Evolutionary conservation across 1,140 invertebrate genomes (phyloP).

Genomic region (Pseudomyrmex cubaensis): DNA sequence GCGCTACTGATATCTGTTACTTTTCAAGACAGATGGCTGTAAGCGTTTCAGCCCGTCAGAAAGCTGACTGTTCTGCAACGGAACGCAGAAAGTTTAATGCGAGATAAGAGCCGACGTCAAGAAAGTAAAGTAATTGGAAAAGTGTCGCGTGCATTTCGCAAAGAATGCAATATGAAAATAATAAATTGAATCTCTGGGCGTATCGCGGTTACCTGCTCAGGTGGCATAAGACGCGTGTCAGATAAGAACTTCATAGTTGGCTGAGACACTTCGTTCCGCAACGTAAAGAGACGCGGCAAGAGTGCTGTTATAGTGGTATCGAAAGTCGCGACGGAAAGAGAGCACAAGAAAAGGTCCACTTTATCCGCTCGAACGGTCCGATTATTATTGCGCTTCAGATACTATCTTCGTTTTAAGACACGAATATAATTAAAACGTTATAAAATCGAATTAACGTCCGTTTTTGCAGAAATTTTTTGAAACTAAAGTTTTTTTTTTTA

Average conservation of each 20-base stretch:
- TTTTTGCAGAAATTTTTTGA: background rate
- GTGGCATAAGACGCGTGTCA: conserved; percentile 30
- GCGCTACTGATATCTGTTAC: background rate
- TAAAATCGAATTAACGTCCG: background rate
- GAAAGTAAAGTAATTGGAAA: conserved; percentile 52
- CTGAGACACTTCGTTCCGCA: conserved; percentile 44
- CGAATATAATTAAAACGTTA: conserved; percentile 3
- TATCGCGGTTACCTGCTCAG: conserved; percentile 35
- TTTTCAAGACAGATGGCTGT: no score
- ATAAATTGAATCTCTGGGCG: conserved; percentile 29
- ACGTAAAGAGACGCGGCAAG: conserved; percentile 19
- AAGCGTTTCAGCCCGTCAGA: background rate
- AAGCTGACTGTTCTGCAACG: background rate
- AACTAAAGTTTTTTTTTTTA: no score
- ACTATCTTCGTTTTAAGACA: background rate
- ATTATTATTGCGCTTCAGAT: conserved; percentile 13
- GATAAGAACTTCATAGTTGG: conserved; percentile 49
- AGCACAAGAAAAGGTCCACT: conserved; percentile 44
- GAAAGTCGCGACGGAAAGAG: conserved; percentile 39
- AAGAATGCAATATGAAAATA: conserved; percentile 49
- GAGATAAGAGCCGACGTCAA: conserved; percentile 38
- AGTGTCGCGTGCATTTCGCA: conserved; percentile 6
- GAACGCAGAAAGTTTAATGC: conserved; percentile 19
- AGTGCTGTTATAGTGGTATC: background rate
- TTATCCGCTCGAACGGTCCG: conserved; percentile 12